phyloP scores from a whole-genome alignment of 2,797 vertebrate species.

The Macropus fuliginosus region DNA sequence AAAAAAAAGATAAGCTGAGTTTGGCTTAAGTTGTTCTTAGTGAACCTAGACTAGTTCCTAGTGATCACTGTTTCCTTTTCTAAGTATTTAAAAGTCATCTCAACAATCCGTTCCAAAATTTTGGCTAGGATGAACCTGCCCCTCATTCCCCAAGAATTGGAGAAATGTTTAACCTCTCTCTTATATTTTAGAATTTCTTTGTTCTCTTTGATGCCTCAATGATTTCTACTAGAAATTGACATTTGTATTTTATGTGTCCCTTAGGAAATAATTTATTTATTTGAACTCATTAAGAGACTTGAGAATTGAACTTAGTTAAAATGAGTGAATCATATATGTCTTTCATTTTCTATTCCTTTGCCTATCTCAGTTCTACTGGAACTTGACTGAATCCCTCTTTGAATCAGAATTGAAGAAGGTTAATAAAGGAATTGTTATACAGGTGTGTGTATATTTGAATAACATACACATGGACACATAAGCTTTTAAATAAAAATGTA shows the following conservation, averaged over 20 bases:
- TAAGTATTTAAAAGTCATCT: not conserved
- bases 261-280: not conserved
- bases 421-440: not conserved
- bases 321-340: not conserved
- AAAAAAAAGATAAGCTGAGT: not conserved
- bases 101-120: not conserved
- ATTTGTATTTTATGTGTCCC: not conserved
- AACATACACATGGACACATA: conserved; percentile 48
- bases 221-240: not conserved
- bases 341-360: not conserved
- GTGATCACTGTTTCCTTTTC: not conserved
- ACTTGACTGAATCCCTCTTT: not conserved
- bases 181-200: not conserved
- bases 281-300: not conserved
- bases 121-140: not conserved
- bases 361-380: not conserved
- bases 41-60: not conserved
- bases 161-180: not conserved
- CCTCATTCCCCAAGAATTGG: not conserved
- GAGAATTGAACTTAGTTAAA: not conserved
- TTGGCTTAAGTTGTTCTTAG: not conserved
- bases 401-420: not conserved
- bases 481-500: conserved; percentile 46
- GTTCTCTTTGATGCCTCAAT: not conserved
- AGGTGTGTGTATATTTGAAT: not conserved